A percentile compares a stretch with the other conserved stretches of the same genome.
phyloP scores from a whole-genome alignment of 2,113 vertebrate species.

The Periophthalmodon schlosseri region DNA sequence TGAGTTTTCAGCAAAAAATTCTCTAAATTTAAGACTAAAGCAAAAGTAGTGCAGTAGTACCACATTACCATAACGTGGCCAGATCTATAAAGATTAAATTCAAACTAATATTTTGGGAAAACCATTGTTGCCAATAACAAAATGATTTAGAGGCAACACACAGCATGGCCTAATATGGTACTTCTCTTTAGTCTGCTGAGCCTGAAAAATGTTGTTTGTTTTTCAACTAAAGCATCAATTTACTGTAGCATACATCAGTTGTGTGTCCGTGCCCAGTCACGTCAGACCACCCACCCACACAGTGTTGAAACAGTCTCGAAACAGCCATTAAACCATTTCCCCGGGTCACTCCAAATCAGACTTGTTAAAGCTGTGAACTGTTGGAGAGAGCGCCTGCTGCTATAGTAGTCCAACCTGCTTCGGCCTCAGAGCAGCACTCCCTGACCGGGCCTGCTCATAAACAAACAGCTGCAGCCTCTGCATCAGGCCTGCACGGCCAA shows the following conservation, averaged over 20 bases:
- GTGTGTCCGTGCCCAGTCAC: slow-evolving; percentile 56
- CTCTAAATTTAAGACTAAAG: slow-evolving; percentile 40
- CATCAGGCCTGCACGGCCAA: slow-evolving; percentile 23
- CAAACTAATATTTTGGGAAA: slow-evolving; percentile 56
- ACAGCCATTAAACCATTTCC: slow-evolving; percentile 76
- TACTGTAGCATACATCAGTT: slow-evolving; percentile 66
- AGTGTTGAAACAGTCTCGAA: slow-evolving; percentile 70
- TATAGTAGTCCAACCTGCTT: slow-evolving; percentile 42
- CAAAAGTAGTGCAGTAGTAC: slow-evolving; percentile 63
- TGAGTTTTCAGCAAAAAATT: slow-evolving; percentile 43
- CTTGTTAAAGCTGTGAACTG: slow-evolving; percentile 73
- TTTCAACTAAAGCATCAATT: slow-evolving; percentile 70
- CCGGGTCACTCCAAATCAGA: slow-evolving; percentile 75
- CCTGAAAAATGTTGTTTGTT: slow-evolving; percentile 69
- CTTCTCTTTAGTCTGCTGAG: slow-evolving; percentile 52
- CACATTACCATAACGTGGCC: slow-evolving; percentile 34
- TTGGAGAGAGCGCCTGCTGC: slow-evolving; percentile 57
- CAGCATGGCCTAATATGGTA: slow-evolving; percentile 56
- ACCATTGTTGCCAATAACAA: slow-evolving; percentile 43
- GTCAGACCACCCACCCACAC: slow-evolving; percentile 77
- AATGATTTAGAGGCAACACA: slow-evolving; percentile 48
- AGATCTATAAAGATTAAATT: slow-evolving; percentile 12
- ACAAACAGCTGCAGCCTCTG: slow-evolving; percentile 24
- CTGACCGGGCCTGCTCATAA: slow-evolving; percentile 52
- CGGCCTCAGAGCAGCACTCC: slow-evolving; percentile 24